Evolutionary conservation across 2,113 vertebrate species (phyloP).

Genomic region (Tautogolabrus adspersus): DNA sequence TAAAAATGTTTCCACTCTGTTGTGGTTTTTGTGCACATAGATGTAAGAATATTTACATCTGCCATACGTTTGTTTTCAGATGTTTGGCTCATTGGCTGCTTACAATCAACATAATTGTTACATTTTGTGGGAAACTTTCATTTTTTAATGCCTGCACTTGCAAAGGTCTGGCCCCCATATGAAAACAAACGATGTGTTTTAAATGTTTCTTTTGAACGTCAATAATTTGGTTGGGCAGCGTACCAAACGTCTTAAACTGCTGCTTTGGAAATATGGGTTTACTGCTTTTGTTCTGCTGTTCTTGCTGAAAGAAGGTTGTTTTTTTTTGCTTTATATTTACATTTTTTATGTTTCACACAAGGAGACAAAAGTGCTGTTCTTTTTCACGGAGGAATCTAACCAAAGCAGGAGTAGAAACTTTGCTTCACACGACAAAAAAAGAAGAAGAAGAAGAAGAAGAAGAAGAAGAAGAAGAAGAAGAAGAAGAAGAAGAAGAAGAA

Average conservation of each 20-base stretch:
- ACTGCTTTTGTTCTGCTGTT: conserved; percentile 17
- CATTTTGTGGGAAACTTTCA: conserved; percentile 33
- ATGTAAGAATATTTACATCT: conserved; percentile 57
- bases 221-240: conserved; percentile 54
- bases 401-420: conserved; percentile 69
- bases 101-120: conserved; percentile 49
- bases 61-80: conserved; percentile 1
- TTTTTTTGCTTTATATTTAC: not conserved
- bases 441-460: too few species aligned
- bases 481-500: too few species aligned
- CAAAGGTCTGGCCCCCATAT: conserved; percentile 62
- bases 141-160: conserved; percentile 30
- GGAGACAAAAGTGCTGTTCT: not conserved
- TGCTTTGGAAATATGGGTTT: conserved; percentile 18
- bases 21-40: conserved; percentile 41
- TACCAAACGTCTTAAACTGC: conserved; percentile 37
- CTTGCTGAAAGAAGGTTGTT: not conserved
- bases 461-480: conserved; percentile 70
- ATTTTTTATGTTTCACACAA: not conserved
- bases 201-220: conserved; percentile 39
- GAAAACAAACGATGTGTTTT: conserved; percentile 65
- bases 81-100: conserved; percentile 31
- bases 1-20: conserved; percentile 39
- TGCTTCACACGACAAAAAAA: conserved; percentile 83
- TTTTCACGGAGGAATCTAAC: not conserved